Evolutionary conservation across 2,888 invertebrate genomes (phyloP).

Genomic region (Timema podura): DNA sequence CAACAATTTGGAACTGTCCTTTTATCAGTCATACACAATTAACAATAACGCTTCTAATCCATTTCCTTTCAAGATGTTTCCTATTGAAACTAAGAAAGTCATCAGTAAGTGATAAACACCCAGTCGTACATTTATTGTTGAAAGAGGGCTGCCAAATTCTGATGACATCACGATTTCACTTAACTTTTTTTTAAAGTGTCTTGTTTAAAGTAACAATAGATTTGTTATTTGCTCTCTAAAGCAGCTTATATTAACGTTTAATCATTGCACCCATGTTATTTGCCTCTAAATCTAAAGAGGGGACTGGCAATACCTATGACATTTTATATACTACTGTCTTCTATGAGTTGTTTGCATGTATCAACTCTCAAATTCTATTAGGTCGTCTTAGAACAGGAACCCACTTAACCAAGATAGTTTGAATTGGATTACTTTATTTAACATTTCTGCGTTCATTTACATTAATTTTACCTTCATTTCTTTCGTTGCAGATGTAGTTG

Average conservation of each 20-base stretch:
- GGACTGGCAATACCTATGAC: not conserved
- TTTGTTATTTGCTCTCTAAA: not conserved
- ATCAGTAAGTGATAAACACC: not conserved
- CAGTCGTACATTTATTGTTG: not conserved
- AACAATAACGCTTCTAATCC: not conserved
- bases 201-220: not conserved
- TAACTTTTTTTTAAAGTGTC: not conserved
- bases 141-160: not conserved
- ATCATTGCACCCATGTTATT: not conserved
- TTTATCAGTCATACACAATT: not conserved
- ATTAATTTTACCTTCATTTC: not conserved
- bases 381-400: not conserved
- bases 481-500: constrained; percentile 1
- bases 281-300: not conserved
- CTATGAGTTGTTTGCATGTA: not conserved
- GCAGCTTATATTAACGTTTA: not conserved
- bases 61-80: constrained; percentile 2
- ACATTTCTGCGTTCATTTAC: not conserved
- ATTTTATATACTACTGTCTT: not conserved
- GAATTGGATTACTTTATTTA: not conserved
- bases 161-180: constrained; percentile 7
- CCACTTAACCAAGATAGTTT: not conserved
- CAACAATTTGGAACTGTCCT: not conserved
- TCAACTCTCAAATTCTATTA: not conserved
- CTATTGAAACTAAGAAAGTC: not conserved